A percentile compares a stretch with the other conserved stretches of the same genome.
Evolutionary conservation across 2,888 invertebrate genomes (phyloP).

Genomic region (Tinea trinotella): DNA sequence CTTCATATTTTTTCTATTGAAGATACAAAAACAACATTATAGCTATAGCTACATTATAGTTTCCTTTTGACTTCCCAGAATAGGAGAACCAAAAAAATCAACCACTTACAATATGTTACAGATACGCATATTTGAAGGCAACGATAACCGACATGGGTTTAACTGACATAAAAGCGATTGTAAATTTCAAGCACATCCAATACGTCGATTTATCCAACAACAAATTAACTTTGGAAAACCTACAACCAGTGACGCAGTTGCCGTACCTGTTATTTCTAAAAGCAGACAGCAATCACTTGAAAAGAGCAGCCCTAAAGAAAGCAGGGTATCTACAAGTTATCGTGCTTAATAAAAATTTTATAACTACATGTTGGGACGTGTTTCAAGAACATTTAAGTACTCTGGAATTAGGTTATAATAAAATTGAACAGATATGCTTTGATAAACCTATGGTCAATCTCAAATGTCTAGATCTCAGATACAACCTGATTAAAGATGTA

Average conservation of each 20-base stretch:
- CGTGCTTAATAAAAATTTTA: slow-evolving; percentile 66
- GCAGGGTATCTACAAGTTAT: slow-evolving; percentile 75
- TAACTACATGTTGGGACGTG: slow-evolving; percentile 62
- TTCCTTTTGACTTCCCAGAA: too few relatives aligned
- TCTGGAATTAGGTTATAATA: slow-evolving; percentile 69
- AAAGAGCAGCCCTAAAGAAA: slow-evolving; percentile 56
- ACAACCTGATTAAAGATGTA: slow-evolving; percentile 60
- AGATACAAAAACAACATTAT: too few relatives aligned
- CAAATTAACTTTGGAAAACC: slow-evolving; percentile 48
- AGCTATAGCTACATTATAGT: too few relatives aligned
- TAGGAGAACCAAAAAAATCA: too few relatives aligned
- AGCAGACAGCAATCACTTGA: slow-evolving; percentile 68
- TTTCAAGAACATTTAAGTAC: slow-evolving; percentile 68
- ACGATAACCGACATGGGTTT: slow-evolving; percentile 58
- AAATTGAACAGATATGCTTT: slow-evolving; percentile 43
- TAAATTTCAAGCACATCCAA: slow-evolving; percentile 66
- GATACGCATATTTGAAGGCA: slow-evolving; percentile 74
- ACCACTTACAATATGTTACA: slow-evolving; percentile 30
- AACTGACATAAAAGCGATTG: slow-evolving; percentile 64
- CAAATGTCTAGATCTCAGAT: slow-evolving; percentile 68
- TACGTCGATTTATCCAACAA: slow-evolving; percentile 74
- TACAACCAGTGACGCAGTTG: slow-evolving; percentile 62
- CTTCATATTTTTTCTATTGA: too few relatives aligned
- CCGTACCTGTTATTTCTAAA: slow-evolving; percentile 71
- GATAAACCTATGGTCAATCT: slow-evolving; percentile 43